Evolutionary conservation across 2,113 vertebrate genomes (phyloP), one percentile per base, ranked within the genome.

Genomic region (Pygoscelis antarcticus): DNA sequence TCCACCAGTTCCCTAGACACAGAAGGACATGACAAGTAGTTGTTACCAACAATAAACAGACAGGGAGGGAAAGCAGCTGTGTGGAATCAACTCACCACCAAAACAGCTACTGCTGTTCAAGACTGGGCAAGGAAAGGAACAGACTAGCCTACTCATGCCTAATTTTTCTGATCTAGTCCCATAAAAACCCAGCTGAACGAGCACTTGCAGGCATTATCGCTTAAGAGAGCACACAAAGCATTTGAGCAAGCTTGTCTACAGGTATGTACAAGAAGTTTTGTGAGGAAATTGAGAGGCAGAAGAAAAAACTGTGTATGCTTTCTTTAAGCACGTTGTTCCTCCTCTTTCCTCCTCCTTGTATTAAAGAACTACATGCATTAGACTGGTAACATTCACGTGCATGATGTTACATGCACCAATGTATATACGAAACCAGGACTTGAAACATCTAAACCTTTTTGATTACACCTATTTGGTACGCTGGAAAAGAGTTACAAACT

Each of bases 331-430:
- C n/a, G 25, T 6, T 54, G 40, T 5, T 68, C 19, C 30, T 91
- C 52, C 16, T 68, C 23, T 16, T 64, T 72, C 25, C 25, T 78
- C 23, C 51, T 64, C 13, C 47, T 27, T 10, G 1, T 10, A 11
- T 6, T 79, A 44, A 46, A 87, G 26, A 25, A 5, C 47, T 34
- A 44, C 10, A 8, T 3, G 15, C 36, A 76, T 34, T 26, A 86
- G 27, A 40, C 10, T 16, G 30, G 44, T 20, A 64, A 44, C 14
- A n/a, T 30, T 52, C 54, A 58, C 0, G 3, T 1, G 1, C 13
- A 13, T 2, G 3, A 58, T 9, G 21, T 44, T 61, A 69, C 60
- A 30, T 6, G 49, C 27, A 38, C 2, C 7, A 1, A 34, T 1
- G 11, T 30, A 57, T 16, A 4, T 4, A 65, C 7, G 20, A 80